Percentiles rank a stretch among this genome's conserved stretches.
phyloP scores from a whole-genome alignment of 2,113 vertebrate genomes.

The Ciconia boyciana region DNA sequence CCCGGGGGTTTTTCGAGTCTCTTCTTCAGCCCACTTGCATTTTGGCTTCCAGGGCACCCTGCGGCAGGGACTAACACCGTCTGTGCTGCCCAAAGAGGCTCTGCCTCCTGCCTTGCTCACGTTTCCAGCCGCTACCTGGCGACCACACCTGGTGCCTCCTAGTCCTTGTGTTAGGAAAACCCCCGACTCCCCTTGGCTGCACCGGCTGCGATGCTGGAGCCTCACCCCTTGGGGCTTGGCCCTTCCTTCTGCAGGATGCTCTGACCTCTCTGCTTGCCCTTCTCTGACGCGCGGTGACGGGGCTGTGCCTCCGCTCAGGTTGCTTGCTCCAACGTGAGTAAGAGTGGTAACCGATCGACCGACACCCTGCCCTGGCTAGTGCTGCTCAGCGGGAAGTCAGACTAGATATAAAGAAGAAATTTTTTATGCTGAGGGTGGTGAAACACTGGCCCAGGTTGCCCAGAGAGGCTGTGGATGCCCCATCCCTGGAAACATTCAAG shows the following conservation, averaged over 20 bases:
- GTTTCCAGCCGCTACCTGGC: background rate
- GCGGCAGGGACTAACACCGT: background rate
- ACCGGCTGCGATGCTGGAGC: background rate
- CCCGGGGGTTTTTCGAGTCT: background rate
- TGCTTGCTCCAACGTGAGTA: background rate
- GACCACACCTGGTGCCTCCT: background rate
- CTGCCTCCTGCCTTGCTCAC: background rate
- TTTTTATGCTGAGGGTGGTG: background rate
- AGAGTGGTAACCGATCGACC: background rate
- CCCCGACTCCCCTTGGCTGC: background rate
- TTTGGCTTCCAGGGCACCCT: background rate
- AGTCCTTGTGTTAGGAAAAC: background rate
- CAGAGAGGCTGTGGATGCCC: background rate
- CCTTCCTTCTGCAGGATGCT: background rate
- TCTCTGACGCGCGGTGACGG: rapidly evolving
- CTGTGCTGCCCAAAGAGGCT: background rate
- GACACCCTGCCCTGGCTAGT: background rate
- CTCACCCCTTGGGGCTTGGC: background rate
- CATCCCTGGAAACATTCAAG: background rate
- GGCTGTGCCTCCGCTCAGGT: background rate
- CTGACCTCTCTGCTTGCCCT: background rate
- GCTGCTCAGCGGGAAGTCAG: background rate
- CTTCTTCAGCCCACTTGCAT: background rate
- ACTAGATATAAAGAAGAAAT: background rate
- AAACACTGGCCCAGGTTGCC: background rate